Evolutionary conservation across 2,797 vertebrate species (phyloP).

Genomic region (Babyrousa celebensis): DNA sequence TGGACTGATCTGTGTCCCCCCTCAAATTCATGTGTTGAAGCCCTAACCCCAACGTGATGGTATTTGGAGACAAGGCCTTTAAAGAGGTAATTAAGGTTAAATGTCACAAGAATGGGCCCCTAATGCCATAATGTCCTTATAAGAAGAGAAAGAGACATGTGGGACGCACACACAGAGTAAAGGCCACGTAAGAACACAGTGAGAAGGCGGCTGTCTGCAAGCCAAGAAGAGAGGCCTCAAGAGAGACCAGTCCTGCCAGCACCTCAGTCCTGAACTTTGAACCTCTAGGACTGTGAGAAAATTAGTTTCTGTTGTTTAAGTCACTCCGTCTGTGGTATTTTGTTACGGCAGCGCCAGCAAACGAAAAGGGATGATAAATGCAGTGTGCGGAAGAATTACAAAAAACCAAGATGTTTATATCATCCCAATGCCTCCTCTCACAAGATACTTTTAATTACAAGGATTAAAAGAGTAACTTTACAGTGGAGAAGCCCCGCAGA

Average conservation of each 20-base stretch:
- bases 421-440: background rate
- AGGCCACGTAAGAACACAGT: background rate
- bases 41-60: background rate
- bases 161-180: background rate
- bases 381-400: background rate
- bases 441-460: background rate
- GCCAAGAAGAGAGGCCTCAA: background rate
- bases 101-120: background rate
- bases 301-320: background rate
- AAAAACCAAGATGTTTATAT: background rate
- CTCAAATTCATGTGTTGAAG: background rate
- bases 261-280: background rate
- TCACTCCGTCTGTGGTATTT: background rate
- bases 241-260: background rate
- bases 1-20: background rate
- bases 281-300: background rate
- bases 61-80: background rate
- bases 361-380: background rate
- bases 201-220: background rate
- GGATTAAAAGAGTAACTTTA: constrained; percentile 3
- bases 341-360: background rate
- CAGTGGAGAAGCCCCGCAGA: background rate
- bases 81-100: background rate
- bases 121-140: background rate
- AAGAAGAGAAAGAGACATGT: background rate